Conservation (phyloP, 2,888 invertebrate species). For the Agonum fuliginosum region DNA sequence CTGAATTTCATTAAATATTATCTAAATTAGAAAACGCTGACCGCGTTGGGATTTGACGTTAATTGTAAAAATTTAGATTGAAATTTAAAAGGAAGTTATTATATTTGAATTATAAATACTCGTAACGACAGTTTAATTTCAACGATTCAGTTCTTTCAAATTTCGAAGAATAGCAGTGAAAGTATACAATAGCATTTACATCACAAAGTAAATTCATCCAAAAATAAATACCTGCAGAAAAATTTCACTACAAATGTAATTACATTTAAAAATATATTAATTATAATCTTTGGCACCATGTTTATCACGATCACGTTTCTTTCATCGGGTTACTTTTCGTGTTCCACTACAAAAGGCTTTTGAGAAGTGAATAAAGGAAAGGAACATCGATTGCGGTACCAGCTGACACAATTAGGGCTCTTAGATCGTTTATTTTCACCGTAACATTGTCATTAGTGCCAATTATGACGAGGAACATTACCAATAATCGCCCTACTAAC, state of each 20-base stretch:
- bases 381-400: conserved; percentile 14
- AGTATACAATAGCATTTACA: conserved; percentile 15
- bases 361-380: conserved; percentile 28
- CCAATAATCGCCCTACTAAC: conserved; percentile 5
- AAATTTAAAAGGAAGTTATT: conserved; percentile 30
- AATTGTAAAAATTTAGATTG: no score
- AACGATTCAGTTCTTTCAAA: conserved; percentile 24
- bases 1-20: no score
- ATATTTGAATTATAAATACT: conserved; percentile 23
- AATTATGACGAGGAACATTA: conserved; percentile 13
- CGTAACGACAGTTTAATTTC: conserved; percentile 27
- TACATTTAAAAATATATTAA: conserved; percentile 4
- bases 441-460: conserved; percentile 27
- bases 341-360: conserved; percentile 14
- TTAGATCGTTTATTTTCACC: conserved; percentile 30
- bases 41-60: no score
- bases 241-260: neutral
- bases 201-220: neutral
- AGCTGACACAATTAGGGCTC: conserved; percentile 27
- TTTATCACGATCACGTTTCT: neutral
- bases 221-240: neutral
- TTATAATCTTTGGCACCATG: neutral
- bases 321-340: conserved; percentile 5
- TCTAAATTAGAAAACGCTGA: no score
- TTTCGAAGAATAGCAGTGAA: neutral